Conservation (phyloP, 2,888 invertebrate genomes). For the Sisyra terminalis region DNA sequence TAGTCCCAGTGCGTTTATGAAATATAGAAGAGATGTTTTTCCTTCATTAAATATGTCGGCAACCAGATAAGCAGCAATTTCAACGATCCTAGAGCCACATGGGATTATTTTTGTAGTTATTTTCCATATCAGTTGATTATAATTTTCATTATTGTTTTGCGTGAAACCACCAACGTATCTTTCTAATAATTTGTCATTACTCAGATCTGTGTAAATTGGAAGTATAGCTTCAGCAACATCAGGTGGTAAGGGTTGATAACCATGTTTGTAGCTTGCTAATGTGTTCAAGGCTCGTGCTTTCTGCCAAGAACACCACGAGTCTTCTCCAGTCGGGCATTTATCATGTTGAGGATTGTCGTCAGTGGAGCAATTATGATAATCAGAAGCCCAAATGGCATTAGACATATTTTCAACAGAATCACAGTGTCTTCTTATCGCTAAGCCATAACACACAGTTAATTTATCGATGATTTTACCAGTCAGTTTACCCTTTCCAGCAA, state of each 20-base stretch:
- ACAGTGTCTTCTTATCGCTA: slow-evolving; percentile 14
- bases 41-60: too few species aligned
- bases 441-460: slow-evolving; percentile 15
- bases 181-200: slow-evolving; percentile 16
- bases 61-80: too few species aligned
- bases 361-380: slow-evolving; percentile 8
- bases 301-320: slow-evolving; percentile 14
- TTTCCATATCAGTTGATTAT: too few species aligned
- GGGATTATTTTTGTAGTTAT: too few species aligned
- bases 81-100: too few species aligned
- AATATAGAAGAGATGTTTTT: slow-evolving; percentile 13
- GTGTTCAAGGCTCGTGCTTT: slow-evolving; percentile 9
- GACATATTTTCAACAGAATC: slow-evolving; percentile 14
- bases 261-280: slow-evolving; percentile 7
- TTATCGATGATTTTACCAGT: slow-evolving; percentile 14
- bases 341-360: slow-evolving; percentile 10
- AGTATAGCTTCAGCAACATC: slow-evolving; percentile 13
- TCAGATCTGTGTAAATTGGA: slow-evolving; percentile 18
- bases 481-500: slow-evolving; percentile 15
- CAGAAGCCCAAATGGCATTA: slow-evolving; percentile 11
- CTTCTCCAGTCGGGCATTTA: slow-evolving; percentile 10
- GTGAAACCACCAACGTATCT: slow-evolving; percentile 19
- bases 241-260: slow-evolving; percentile 11
- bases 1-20: slow-evolving; percentile 11
- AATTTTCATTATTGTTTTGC: too few species aligned